Evolutionary conservation across 1,140 invertebrate species (phyloP), one percentile per base, ranked within the genome.

Genomic region (Radopholus similis): DNA sequence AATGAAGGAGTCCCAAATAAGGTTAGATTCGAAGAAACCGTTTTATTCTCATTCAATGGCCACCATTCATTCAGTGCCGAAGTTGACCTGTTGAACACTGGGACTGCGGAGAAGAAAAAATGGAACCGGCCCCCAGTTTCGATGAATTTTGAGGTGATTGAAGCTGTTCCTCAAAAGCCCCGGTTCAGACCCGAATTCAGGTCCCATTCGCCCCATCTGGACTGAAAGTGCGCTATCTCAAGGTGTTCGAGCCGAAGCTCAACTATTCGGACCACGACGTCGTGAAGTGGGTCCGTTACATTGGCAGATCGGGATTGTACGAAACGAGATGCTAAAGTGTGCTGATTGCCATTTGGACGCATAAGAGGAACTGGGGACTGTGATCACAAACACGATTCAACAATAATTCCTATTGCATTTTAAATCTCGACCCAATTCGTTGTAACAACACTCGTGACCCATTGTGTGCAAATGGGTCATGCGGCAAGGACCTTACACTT

Each of bases 261-360:
- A 99, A 99, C 86, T 99, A 99, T 84, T 97, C 94, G 32, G 96
- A 99, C 83, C 95, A 98, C 77, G 96, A 98, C 85, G 96, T 99
- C 71, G 97, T 99, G 80, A 99, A 99, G 89, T 99, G 96, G 96
- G 96, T 99, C 26, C 88, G 96, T 47, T 99, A 99, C 85, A 99
- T 99, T 81, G 96, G 96, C 15, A 89, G 93, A 74, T 97, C 93
- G 84, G 96, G 96, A 57, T 88, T 99, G 6, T 99, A 99, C 83
- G 96, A 99, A 87, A 99, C 96, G 26, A 87, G 96, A 86, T 99
- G 96, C 86, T 97, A 71, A 83, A n/a, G 21, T n/a, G 26, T 21
- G 4, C 1, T 4, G 5, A 21, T 47, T 47, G 18, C 6, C 4
- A 47, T 47, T 47, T 0, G 1, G 44, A 6, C 18, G 26, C 44